Evolutionary conservation across 2,888 invertebrate species (phyloP).

Genomic region (Orthonevra nobilis): DNA sequence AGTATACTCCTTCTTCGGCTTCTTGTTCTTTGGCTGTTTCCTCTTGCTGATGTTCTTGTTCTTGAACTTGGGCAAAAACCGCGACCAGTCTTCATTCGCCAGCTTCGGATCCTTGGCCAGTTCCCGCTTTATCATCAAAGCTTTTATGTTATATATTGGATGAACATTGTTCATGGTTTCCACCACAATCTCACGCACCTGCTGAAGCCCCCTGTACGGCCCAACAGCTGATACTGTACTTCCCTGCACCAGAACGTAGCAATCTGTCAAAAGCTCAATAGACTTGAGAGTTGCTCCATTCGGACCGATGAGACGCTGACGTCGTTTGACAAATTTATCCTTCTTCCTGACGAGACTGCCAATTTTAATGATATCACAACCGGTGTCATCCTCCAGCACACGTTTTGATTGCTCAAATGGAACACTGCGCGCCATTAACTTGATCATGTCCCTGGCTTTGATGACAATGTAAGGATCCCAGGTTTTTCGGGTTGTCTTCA

Average conservation of each 20-base stretch:
- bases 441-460: conserved; percentile 97
- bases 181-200: conserved; percentile 93
- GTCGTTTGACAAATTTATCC: conserved; percentile 96
- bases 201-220: conserved; percentile 93
- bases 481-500: conserved; percentile 96
- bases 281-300: conserved; percentile 99
- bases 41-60: conserved; percentile 93
- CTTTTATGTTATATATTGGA: conserved; percentile 98
- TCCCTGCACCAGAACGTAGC: conserved; percentile 98
- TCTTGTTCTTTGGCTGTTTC: conserved; percentile 93
- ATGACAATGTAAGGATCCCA: conserved; percentile 99
- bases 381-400: conserved; percentile 93
- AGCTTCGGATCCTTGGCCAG: conserved; percentile 95
- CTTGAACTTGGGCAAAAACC: conserved; percentile 97
- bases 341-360: conserved; percentile 93
- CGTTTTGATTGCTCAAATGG: conserved; percentile 96
- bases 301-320: conserved; percentile 97
- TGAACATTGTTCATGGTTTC: conserved; percentile 99
- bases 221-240: conserved; percentile 98
- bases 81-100: conserved; percentile 96
- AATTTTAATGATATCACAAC: conserved; percentile 98
- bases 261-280: conserved; percentile 96
- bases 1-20: conserved; percentile 95
- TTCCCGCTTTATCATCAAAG: conserved; percentile 98
- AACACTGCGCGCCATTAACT: conserved; percentile 95